Percentiles rank a stretch among this genome's conserved stretches.
These are phyloP conservation scores for Thyatira batis DNA, from an alignment of 2,888 invertebrate genomes.

Conservation along the genomic window DNA sequence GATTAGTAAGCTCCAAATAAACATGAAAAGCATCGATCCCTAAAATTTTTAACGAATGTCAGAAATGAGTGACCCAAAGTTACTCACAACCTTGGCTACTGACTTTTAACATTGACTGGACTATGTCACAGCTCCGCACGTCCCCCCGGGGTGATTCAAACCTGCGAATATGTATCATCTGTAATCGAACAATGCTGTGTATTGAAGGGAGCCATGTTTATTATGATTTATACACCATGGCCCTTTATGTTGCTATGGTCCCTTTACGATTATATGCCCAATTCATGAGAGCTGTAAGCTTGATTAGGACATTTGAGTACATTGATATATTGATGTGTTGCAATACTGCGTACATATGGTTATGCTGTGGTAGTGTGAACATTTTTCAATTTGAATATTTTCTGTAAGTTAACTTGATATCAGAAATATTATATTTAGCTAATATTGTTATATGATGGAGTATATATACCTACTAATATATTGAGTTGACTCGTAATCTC, in stretches of 20 bases:
- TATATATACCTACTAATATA: too few species aligned
- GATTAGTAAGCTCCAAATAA: too few species aligned
- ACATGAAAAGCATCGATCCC: too few species aligned
- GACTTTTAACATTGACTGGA: neutral
- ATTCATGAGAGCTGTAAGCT: neutral
- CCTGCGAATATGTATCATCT: constrained; percentile 34
- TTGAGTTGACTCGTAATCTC: too few species aligned
- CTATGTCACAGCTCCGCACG: constrained; percentile 25
- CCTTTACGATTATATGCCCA: neutral
- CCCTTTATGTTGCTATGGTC: constrained; percentile 2
- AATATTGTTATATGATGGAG: too few species aligned
- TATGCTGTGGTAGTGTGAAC: neutral
- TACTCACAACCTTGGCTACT: neutral
- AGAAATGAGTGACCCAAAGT: neutral
- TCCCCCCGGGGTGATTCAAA: constrained; percentile 44
- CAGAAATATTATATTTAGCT: too few species aligned
- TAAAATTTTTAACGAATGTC: too few species aligned
- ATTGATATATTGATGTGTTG: neutral
- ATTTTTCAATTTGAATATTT: too few species aligned
- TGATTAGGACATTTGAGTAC: neutral
- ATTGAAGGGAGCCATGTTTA: constrained; percentile 19
- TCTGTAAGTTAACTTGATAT: too few species aligned
- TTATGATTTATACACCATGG: constrained; percentile 29
- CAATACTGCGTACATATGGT: neutral
- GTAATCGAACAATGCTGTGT: constrained; percentile 27